Conservation (phyloP, 2,888 invertebrate species). For the Apoda limacodes region DNA sequence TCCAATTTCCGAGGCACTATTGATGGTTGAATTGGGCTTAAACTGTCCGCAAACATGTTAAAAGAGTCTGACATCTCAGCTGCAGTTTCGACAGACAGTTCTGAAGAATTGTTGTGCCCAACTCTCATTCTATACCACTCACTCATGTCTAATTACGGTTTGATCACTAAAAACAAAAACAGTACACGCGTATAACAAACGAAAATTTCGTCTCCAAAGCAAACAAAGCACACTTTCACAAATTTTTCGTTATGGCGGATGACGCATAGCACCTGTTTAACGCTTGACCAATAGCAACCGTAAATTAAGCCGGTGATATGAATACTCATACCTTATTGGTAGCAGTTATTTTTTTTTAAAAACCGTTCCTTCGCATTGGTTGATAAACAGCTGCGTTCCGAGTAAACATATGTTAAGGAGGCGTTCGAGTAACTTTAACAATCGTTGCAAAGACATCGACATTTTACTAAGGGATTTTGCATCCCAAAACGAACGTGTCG, state of each 20-base stretch:
- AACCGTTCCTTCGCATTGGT: conserved; percentile 10
- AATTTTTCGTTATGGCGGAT: conserved; percentile 61
- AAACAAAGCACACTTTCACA: conserved; percentile 57
- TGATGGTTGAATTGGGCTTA: conserved; percentile 64
- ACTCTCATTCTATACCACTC: conserved; percentile 60
- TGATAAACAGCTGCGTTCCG: too few relatives aligned
- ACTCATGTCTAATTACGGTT: conserved; percentile 48
- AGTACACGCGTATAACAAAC: too few relatives aligned
- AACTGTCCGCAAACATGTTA: conserved; percentile 70
- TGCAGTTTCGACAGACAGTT: conserved; percentile 70
- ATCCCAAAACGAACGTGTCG: too few relatives aligned
- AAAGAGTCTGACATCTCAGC: conserved; percentile 74
- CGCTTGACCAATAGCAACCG: conserved; percentile 39
- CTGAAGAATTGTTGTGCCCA: conserved; percentile 57
- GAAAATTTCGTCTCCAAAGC: too few relatives aligned
- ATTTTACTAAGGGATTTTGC: too few relatives aligned
- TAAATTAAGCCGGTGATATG: conserved; percentile 48
- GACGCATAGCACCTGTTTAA: conserved; percentile 66
- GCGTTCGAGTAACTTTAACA: too few relatives aligned
- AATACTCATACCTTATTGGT: conserved; percentile 45
- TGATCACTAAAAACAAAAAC: conserved; percentile 36
- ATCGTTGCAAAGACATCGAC: too few relatives aligned
- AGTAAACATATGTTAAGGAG: too few relatives aligned
- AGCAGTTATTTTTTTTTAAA: conserved; percentile 35
- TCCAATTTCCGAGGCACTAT: conserved; percentile 72